Evolutionary conservation across 2,888 invertebrate species (phyloP), one percentile per base, ranked within the genome.

Genomic region (Eupeodes luniger): DNA sequence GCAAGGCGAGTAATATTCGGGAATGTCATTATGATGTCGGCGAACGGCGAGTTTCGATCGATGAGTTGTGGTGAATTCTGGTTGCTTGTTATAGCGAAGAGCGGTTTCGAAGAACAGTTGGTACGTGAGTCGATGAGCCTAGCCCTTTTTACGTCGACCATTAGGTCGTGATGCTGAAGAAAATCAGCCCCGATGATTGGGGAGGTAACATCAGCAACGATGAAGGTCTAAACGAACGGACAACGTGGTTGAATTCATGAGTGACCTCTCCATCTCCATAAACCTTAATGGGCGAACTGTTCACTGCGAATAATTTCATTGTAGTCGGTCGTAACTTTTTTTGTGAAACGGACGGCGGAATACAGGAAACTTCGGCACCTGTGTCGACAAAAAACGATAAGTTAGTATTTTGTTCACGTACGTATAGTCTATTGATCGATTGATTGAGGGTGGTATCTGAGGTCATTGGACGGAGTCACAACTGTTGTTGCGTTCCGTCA

Each of bases 141-240:
- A 19, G 47, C 44, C n/a, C 44, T 44, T 53, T 51, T 62, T 12
- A 62, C 51, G 10, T 72, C 81, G 1, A 76, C 75, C 19, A 76
- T 59, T 7, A 81, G 53, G 9, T 69, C 81, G 47, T 61, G 67
- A 34, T 61, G 40, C 14, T 81, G 47, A 5, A 81, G 40, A 49
- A 81, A 81, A 47, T 69, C 69, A 34, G 81, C 69, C 57, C 69
- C 76, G n/a, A 76, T 69, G 19, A 82, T 61, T 10, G 76, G 77
- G 16, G 62, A 12, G 1, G 70, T 36, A 3, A 77, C 64, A 12
- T 82, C 61, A 5, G 40, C 40, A 40, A 7, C 40, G 6, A 40
- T 40, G 44, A 77, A 77, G 34, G 12, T 70, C 81, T 70, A 82
- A 9, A 40, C n/a, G 5, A 76, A 76, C 14, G 61, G 61, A 5